Conservation (phyloP, 2,797 vertebrate species). For the Peromyscus aztecus region DNA sequence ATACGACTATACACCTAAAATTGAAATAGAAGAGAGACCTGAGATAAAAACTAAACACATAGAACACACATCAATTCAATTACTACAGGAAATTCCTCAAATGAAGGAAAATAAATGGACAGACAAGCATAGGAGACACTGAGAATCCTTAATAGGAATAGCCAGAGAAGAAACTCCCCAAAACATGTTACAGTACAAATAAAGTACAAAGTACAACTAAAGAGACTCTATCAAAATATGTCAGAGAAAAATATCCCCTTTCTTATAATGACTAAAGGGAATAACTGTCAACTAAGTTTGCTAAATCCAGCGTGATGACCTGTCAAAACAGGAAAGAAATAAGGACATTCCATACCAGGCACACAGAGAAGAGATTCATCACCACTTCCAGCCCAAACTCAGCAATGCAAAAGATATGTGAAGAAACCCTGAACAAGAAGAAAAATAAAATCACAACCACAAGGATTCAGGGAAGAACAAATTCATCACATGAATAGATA, state of each 20-base stretch:
- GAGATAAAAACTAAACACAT: neutral
- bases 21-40: neutral
- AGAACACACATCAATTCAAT: neutral
- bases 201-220: neutral
- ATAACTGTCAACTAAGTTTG: neutral
- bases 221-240: neutral
- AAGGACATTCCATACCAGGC: neutral
- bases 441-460: neutral
- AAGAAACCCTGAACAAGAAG: neutral
- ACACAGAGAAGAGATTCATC: neutral
- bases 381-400: rapidly evolving
- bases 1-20: neutral
- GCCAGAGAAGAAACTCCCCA: neutral
- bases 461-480: neutral
- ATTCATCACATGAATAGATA: neutral
- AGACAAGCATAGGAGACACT: neutral
- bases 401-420: neutral
- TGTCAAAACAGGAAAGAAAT: neutral
- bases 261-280: neutral
- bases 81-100: neutral
- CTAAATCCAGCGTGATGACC: neutral
- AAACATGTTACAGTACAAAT: neutral
- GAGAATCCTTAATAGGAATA: neutral
- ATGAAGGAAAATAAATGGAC: neutral
- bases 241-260: neutral